phyloP scores from a whole-genome alignment of 2,888 invertebrate species.

The Clistopyga incitator region DNA sequence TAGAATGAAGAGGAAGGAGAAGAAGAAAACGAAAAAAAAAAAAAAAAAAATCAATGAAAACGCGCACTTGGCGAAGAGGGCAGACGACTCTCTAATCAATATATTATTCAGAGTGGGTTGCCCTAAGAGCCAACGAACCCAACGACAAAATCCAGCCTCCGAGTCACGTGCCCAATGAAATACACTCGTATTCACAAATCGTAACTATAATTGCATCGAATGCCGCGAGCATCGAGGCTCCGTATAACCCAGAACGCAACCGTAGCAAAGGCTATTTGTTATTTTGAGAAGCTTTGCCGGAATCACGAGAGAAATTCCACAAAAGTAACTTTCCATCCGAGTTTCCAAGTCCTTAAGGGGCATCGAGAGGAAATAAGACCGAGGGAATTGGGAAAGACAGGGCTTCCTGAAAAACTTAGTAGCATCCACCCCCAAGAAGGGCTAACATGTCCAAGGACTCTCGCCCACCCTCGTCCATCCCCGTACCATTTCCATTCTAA shows the following conservation, averaged over 20 bases:
- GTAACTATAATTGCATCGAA: conserved; percentile 62
- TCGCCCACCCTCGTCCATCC: conserved; percentile 5
- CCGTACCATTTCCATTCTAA: conserved; percentile 36
- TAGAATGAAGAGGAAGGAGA: background rate
- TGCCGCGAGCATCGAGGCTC: background rate
- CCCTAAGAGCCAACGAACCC: background rate
- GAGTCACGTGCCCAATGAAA: conserved; percentile 57
- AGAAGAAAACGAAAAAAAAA: background rate
- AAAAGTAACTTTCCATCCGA: conserved; percentile 29
- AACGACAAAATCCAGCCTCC: conserved; percentile 1
- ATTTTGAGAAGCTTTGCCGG: conserved; percentile 45
- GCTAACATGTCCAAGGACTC: background rate
- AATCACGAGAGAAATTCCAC: conserved; percentile 44
- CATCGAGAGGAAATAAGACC: background rate
- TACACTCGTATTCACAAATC: conserved; percentile 58
- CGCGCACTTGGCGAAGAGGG: background rate
- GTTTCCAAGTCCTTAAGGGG: conserved; percentile 35
- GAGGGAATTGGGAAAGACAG: conserved; percentile 16
- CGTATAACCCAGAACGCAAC: background rate
- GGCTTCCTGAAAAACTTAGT: conserved; percentile 12
- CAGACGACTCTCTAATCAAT: conserved; percentile 1
- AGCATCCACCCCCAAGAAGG: background rate
- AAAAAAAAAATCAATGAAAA: background rate
- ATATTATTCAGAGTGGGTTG: conserved; percentile 24
- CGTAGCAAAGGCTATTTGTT: conserved; percentile 46